These are phyloP conservation scores for Ornithoptera alexandrae DNA, from an alignment of 2,888 invertebrate species.

Conservation along the genomic window DNA sequence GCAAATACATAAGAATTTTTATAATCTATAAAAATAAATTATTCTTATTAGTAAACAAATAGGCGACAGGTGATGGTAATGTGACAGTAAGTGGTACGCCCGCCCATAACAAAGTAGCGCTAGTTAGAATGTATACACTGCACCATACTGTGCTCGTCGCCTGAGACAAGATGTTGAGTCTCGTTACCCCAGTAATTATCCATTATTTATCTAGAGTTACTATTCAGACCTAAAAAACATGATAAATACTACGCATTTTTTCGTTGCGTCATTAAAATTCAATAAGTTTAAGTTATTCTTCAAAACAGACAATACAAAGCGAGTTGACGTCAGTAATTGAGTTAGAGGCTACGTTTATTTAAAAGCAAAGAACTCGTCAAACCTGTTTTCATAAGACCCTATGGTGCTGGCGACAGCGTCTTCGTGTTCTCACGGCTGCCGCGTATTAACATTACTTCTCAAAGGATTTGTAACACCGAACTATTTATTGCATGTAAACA, in stretches of 20 bases:
- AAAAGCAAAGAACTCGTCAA: constrained; percentile 35
- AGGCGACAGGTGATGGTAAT: no score
- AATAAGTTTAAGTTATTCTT: background rate
- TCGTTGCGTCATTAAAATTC: background rate
- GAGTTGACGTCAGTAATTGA: constrained; percentile 30
- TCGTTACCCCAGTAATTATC: no score
- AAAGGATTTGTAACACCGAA: constrained; percentile 13
- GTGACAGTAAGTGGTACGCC: no score
- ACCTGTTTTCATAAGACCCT: constrained; percentile 35
- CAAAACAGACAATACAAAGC: constrained; percentile 28
- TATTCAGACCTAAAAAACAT: background rate
- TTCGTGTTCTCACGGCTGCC: constrained; percentile 26
- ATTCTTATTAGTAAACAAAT: no score
- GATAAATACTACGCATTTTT: background rate
- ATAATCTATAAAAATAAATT: no score
- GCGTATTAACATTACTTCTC: constrained; percentile 12
- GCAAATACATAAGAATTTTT: no score
- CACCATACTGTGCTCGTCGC: no score
- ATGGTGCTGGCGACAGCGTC: constrained; percentile 29
- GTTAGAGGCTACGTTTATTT: constrained; percentile 32
- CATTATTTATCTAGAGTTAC: no score
- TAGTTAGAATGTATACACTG: no score
- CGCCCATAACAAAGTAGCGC: no score
- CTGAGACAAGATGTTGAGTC: no score
- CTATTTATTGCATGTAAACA: constrained; percentile 2